Evolutionary conservation across 2,113 vertebrate species (phyloP).

Genomic region (Aldabrachelys gigantea): DNA sequence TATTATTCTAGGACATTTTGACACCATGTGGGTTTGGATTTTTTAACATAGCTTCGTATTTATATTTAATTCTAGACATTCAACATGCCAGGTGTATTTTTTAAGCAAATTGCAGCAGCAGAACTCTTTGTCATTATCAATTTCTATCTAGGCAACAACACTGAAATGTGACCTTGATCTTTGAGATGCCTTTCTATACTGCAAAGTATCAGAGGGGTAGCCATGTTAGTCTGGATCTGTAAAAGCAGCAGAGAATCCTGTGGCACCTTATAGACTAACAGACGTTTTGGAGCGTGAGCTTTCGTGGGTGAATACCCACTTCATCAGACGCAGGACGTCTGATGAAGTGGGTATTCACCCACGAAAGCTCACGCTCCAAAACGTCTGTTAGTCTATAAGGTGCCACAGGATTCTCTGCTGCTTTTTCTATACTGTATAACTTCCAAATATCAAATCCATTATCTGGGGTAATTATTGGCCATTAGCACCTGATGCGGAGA

Average conservation of each 20-base stretch:
- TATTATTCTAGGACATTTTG: background rate
- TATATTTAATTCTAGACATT: background rate
- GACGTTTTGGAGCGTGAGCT: no score
- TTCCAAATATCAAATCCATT: constrained; percentile 59
- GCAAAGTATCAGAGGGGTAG: background rate
- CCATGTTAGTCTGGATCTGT: no score
- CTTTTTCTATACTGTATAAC: constrained; percentile 33
- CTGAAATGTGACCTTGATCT: constrained; percentile 25
- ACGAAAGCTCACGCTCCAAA: no score
- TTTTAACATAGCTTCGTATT: background rate
- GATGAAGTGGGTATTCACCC: no score
- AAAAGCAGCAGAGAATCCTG: no score
- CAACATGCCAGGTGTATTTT: constrained; percentile 27
- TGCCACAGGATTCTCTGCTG: no score
- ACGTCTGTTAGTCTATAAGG: no score
- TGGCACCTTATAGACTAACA: no score
- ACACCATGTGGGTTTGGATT: background rate
- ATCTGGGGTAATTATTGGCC: constrained; percentile 68
- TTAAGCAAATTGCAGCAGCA: constrained; percentile 33
- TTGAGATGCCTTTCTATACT: constrained; percentile 40
- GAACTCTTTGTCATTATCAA: constrained; percentile 39
- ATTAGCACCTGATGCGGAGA: constrained; percentile 56
- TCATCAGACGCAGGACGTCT: no score
- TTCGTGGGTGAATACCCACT: no score
- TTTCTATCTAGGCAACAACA: constrained; percentile 6